A percentile compares a stretch with the other conserved stretches of the same genome.
phyloP scores from a whole-genome alignment of 2,888 invertebrate species.

The Mythimna albipuncta region DNA sequence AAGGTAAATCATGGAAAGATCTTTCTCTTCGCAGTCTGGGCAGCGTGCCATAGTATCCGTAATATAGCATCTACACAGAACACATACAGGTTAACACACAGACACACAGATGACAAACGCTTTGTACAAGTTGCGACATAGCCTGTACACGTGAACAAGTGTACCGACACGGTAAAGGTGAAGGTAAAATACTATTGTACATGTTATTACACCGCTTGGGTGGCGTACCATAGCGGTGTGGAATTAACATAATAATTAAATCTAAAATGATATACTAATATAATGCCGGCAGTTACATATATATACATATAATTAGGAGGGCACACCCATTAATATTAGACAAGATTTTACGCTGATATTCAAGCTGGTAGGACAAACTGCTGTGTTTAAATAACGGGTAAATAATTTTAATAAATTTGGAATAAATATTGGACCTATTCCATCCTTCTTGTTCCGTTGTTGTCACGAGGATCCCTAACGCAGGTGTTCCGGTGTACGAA shows the following conservation, averaged over 20 bases:
- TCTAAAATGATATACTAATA: conserved; percentile 13
- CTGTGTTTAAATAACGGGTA: too few species aligned
- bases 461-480: neutral
- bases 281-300: neutral
- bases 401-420: neutral
- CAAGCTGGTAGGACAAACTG: neutral
- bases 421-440: neutral
- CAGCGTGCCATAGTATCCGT: conserved; percentile 93
- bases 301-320: neutral
- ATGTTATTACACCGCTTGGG: conserved; percentile 40
- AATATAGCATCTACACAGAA: conserved; percentile 93
- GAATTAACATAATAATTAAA: conserved; percentile 23
- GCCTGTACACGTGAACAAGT: conserved; percentile 50
- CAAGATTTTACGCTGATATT: neutral
- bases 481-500: neutral
- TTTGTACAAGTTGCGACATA: conserved; percentile 55
- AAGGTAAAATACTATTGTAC: conserved; percentile 57
- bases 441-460: neutral
- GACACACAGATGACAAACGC: conserved; percentile 51
- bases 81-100: conserved; percentile 65
- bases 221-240: conserved; percentile 23
- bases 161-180: conserved; percentile 58
- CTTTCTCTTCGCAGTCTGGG: conserved; percentile 94
- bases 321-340: neutral
- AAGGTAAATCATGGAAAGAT: conserved; percentile 95